Evolutionary conservation across 2,888 invertebrate species (phyloP), one percentile per base, ranked within the genome.

Genomic region (Acanthopleura granulata): DNA sequence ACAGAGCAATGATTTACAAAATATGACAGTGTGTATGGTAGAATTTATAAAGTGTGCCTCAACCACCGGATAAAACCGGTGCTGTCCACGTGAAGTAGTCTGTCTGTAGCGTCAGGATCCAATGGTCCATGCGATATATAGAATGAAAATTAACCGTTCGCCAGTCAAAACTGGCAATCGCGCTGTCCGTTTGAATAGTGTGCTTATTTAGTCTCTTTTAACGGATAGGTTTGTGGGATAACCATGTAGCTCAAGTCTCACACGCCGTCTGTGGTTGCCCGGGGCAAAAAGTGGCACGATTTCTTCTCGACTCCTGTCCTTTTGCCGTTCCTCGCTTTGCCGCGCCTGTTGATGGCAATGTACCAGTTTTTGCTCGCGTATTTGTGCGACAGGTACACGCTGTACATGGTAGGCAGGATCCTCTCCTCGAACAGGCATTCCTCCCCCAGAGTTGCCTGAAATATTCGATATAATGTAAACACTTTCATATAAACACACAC

Each of bases 351-450:
- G 12, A 74, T 74, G 0, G 66, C 74, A 15, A 74, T 49, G 30
- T 49, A 74, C 74, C 74, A 74, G 18, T 62, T 49, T 29, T 74
- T 66, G 6, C 40, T 49, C 3, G 49, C 22, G 27, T 72, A 72
- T 62, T 75, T 70, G 25, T 70, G 29, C 11, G 49, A 72, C 16
- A 49, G 61, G 40, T 74, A 74, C 27, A 69, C 50, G 30, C 49
- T 74, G 49, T 71, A 72, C 12, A 62, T 30, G 18, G 15, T 71
- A 1, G 30, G 40, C 29, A 29, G 49, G 22, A 72, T 51, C 18
- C 62, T 51, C 49, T 75, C 75, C 16, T 75, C 12, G 49, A 75
- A 75, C 4, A 62, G 3, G 57, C 75, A 75, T 15, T 71, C 62
- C 0, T 75, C 75, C 6, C 62, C 62, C 40, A 72, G 18, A 18